Base-by-base conservation (phyloP, 2,113 vertebrate species). In the Tetraodon nigroviridis region DNA sequence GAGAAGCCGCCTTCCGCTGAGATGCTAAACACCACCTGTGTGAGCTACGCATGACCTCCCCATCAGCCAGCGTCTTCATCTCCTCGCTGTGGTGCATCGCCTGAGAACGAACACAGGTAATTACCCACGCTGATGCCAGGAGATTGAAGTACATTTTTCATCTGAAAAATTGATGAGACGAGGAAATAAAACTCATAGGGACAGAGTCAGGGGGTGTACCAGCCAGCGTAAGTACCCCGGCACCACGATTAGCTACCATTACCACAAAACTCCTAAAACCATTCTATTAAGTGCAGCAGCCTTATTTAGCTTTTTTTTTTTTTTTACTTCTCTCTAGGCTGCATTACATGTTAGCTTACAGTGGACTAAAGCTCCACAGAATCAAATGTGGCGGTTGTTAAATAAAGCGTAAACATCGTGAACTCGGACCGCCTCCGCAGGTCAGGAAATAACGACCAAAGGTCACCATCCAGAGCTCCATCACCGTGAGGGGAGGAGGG, bases 121-220 rank as follows among this genome's bases (percentile, higher is more conserved):
- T 75, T 75, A 64, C 32, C 55, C 8, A 32, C 20, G 22, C 27
- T 20, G 41, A 44, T 67, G 49, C 51, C 42, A 22, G 18, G 55
- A 62, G 49, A 44, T 14, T 1, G 40, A 20, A 51, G 27, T 20
- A 32, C 22, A 58, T 64, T 68, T 48, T 51, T 70, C 66, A 53
- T 62, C 40, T 19, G 45, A 14, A 56, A 20, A 52, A 37, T 37
- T 37, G 32, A 61, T 15, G 8, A 32, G 11, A 37, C 32, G 32
- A 70, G 72, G 42, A 71, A 71, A 77, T 76, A 0, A 11, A 68
- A 71, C 77, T 79, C 52, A 65, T 1, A 47, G 75, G 64, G 80
- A 71, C 69, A 40, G 2, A 55, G 63, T 53, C 44, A 3, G 1
- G 0, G 20, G 52, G 67, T 47, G 56, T 44, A 51, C 73, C 55